Percentiles rank a stretch among this genome's conserved stretches.
phyloP scores from a whole-genome alignment of 2,888 invertebrate genomes.

The Drosophila antonietae region DNA sequence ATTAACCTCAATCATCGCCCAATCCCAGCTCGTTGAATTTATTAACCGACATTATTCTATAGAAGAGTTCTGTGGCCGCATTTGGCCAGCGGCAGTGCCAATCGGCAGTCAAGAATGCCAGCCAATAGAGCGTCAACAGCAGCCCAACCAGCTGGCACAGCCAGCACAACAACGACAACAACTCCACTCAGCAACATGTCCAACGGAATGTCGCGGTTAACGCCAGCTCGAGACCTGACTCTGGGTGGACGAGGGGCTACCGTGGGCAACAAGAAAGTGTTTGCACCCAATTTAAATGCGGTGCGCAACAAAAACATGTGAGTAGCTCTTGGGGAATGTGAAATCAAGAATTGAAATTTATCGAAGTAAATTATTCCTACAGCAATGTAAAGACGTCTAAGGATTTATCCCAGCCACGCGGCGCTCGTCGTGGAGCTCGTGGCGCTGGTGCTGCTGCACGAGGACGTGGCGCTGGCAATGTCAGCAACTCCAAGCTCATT shows the following conservation, averaged over 20 bases:
- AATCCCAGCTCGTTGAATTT: constrained; percentile 16
- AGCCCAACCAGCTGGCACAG: constrained; percentile 28
- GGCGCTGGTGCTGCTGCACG: constrained; percentile 61
- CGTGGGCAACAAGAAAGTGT: constrained; percentile 86
- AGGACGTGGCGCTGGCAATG: constrained; percentile 71
- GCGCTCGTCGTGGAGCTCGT: constrained; percentile 27
- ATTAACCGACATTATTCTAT: constrained; percentile 1
- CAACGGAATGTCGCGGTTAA: constrained; percentile 76
- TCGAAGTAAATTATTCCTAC: constrained; percentile 21
- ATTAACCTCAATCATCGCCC: constrained; percentile 46
- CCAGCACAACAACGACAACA: constrained; percentile 29
- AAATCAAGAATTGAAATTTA: not conserved
- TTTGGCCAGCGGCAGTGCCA: constrained; percentile 40
- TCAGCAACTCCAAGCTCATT: constrained; percentile 76
- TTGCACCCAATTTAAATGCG: constrained; percentile 87
- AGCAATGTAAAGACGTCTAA: constrained; percentile 84
- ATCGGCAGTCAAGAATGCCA: constrained; percentile 45
- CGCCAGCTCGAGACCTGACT: constrained; percentile 86
- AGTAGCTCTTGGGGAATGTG: constrained; percentile 49
- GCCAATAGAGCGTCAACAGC: constrained; percentile 58
- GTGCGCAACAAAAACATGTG: constrained; percentile 86
- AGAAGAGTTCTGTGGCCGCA: constrained; percentile 13
- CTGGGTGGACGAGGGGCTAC: constrained; percentile 85
- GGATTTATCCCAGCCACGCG: constrained; percentile 74
- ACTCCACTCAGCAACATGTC: constrained; percentile 33